These are phyloP conservation scores for Apodemus agrarius DNA, from an alignment of 2,797 vertebrate genomes.

Conservation along the genomic window DNA sequence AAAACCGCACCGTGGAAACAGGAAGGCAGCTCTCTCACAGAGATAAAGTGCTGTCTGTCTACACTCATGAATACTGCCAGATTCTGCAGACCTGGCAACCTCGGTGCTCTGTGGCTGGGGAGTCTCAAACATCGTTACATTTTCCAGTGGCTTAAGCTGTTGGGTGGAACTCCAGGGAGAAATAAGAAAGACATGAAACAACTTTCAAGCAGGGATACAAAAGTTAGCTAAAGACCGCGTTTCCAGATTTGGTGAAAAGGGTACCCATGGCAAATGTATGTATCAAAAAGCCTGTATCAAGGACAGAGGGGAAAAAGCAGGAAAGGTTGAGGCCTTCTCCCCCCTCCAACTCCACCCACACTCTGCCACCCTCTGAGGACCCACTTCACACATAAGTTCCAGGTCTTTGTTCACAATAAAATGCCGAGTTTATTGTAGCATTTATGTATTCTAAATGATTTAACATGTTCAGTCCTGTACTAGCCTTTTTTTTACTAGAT, in stretches of 20 bases:
- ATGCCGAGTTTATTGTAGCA: not conserved
- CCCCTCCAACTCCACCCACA: not conserved
- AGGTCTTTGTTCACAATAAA: slow-evolving; percentile 39
- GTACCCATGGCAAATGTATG: not conserved
- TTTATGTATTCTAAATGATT: not conserved
- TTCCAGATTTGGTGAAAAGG: slow-evolving; percentile 14
- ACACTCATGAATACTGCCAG: not conserved
- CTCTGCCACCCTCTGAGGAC: not conserved
- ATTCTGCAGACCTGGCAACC: not conserved
- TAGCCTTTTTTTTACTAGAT: slow-evolving; percentile 1
- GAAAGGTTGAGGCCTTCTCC: not conserved
- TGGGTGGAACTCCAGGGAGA: not conserved
- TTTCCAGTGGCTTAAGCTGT: slow-evolving; percentile 30
- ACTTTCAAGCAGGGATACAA: not conserved
- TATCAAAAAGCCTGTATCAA: slow-evolving; percentile 6
- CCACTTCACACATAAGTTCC: not conserved
- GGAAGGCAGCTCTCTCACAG: not conserved
- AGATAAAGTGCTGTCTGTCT: not conserved
- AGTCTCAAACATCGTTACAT: not conserved
- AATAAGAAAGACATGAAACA: not conserved
- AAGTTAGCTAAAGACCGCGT: not conserved
- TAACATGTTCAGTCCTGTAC: not conserved
- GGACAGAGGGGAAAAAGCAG: not conserved
- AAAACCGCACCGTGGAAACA: not conserved
- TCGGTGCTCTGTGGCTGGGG: not conserved